These are phyloP conservation scores for Puntigrus tetrazona DNA, from an alignment of 2,113 vertebrate genomes.

Conservation along the genomic window DNA sequence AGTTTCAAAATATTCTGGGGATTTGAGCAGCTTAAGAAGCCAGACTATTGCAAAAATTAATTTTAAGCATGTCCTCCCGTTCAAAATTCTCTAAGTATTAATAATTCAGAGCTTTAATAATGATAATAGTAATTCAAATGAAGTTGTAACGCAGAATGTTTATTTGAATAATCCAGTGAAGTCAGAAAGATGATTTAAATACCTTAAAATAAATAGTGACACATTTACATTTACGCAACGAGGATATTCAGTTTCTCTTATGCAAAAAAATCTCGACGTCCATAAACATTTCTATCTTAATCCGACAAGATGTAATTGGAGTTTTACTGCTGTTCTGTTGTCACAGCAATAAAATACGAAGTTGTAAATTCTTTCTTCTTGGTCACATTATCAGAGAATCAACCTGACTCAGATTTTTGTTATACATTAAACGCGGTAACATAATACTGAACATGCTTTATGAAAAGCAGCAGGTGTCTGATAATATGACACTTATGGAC, in stretches of 20 bases:
- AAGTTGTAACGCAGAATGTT: neutral
- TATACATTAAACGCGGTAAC: neutral
- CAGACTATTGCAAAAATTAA: neutral
- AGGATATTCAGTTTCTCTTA: neutral
- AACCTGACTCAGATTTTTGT: neutral
- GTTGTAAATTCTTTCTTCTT: neutral
- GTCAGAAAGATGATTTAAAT: neutral
- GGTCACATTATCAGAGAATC: neutral
- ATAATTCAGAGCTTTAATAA: neutral
- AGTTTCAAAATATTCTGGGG: no score
- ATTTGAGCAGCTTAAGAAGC: neutral
- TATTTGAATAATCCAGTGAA: neutral
- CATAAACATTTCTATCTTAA: neutral
- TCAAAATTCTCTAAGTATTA: no score
- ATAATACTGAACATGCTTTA: neutral
- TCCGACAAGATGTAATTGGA: neutral
- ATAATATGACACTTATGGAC: constrained; percentile 39
- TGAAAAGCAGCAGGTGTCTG: constrained; percentile 39
- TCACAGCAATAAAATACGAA: neutral
- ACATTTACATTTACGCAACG: neutral
- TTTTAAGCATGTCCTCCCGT: neutral
- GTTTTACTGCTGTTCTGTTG: neutral
- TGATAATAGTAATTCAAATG: neutral
- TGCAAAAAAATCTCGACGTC: neutral
- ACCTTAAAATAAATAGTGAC: neutral